A percentile compares a stretch with the other conserved stretches of the same genome.
phyloP scores from a whole-genome alignment of 2,888 invertebrate genomes.

The Anarsia innoxiella region DNA sequence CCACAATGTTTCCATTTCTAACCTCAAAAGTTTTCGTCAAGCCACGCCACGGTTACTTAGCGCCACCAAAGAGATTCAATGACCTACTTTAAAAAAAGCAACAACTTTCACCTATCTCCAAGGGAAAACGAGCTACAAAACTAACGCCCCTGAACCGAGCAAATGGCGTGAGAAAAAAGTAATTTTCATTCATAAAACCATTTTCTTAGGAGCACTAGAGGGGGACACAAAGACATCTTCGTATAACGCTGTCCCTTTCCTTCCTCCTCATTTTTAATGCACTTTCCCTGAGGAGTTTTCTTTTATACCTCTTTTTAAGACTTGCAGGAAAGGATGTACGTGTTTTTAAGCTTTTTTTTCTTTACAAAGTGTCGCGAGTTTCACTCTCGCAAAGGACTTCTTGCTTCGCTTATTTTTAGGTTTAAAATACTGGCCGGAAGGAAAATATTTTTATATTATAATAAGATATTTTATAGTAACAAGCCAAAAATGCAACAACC shows the following conservation, averaged over 20 bases:
- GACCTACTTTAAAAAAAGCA: conserved; percentile 29
- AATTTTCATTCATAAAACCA: conserved; percentile 71
- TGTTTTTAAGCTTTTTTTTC: conserved; percentile 38
- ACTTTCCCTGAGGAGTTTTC: conserved; percentile 58
- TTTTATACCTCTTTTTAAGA: conserved; percentile 59
- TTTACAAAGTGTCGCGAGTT: conserved; percentile 16
- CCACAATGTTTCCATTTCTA: too few species aligned
- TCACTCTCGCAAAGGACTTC: conserved; percentile 26
- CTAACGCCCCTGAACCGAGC: conserved; percentile 56
- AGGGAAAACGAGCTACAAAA: conserved; percentile 43
- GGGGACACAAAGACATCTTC: conserved; percentile 28
- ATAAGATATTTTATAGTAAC: too few species aligned
- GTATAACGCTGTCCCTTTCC: conserved; percentile 37
- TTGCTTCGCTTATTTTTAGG: background rate
- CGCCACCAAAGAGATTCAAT: too few species aligned
- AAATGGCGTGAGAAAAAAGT: conserved; percentile 68
- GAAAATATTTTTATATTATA: too few species aligned
- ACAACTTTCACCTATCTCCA: conserved; percentile 54
- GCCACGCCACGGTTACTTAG: too few species aligned
- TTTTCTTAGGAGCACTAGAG: conserved; percentile 55
- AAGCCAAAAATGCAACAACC: too few species aligned
- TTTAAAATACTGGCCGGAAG: background rate
- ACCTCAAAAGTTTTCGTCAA: too few species aligned
- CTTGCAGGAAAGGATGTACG: conserved; percentile 39
- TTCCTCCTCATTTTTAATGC: conserved; percentile 66